phyloP scores from a whole-genome alignment of 2,888 invertebrate species.

The Melanotus villosus region DNA sequence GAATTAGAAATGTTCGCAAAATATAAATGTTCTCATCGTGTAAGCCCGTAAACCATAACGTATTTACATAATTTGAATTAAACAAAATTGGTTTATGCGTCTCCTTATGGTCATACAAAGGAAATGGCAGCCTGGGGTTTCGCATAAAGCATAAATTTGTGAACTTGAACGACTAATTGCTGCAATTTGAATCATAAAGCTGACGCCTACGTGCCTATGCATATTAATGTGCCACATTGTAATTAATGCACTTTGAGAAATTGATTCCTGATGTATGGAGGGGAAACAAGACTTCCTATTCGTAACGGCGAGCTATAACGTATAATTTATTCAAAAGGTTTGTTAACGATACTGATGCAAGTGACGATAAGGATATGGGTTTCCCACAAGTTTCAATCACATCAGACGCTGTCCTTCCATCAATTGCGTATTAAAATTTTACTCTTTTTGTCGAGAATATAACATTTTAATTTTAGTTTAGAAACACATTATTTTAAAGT shows the following conservation, averaged over 20 bases:
- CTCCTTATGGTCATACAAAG: slow-evolving; percentile 27
- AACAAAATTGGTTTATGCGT: slow-evolving; percentile 31
- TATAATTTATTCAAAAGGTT: slow-evolving; percentile 43
- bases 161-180: slow-evolving; percentile 43
- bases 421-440: slow-evolving; percentile 27
- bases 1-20: too few species aligned
- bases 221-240: slow-evolving; percentile 43
- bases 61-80: slow-evolving; percentile 22
- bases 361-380: slow-evolving; percentile 32
- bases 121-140: slow-evolving; percentile 29
- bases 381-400: slow-evolving; percentile 37
- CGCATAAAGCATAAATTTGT: slow-evolving; percentile 37
- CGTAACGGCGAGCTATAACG: slow-evolving; percentile 32
- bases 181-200: slow-evolving; percentile 42
- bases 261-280: slow-evolving; percentile 39
- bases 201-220: slow-evolving; percentile 45
- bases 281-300: slow-evolving; percentile 42
- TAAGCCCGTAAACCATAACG: slow-evolving; percentile 12
- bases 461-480: too few species aligned
- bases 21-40: too few species aligned
- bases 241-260: slow-evolving; percentile 47
- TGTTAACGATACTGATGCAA: slow-evolving; percentile 40
- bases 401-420: slow-evolving; percentile 28
- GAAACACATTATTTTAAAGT: too few species aligned
- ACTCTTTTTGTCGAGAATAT: neutral